Evolutionary conservation across 2,888 invertebrate genomes (phyloP), one percentile per base, ranked within the genome.

Genomic region (Anthophora plumipes): DNA sequence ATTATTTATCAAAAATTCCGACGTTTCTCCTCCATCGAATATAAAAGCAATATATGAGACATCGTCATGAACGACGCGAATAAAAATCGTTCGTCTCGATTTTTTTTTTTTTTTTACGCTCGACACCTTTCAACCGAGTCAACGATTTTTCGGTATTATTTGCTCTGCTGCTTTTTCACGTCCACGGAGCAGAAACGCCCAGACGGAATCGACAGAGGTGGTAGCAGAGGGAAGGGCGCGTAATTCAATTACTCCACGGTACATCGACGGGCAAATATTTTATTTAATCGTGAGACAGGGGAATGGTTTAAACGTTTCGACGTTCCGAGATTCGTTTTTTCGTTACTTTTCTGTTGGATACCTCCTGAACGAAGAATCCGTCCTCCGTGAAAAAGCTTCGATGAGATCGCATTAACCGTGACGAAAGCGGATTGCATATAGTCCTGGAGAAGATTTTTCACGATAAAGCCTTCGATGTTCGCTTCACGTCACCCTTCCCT

Each of bases 271-370:
- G 60, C 46, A 77, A 67, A 77, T 76, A 77, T 77, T 75, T 77
- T 67, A 77, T 91, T 90, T 90, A 89, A 90, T 90, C 89, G 88
- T 46, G 78, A 66, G 52, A 64, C 59, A 80, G 74, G 68, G 76
- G 17, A 67, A 76, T 37, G 50, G 41, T 48, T 64, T 39, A 43
- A 61, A 54, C 66, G 57, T 41, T 63, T 41, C 59, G 39, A 64
- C 55, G 46, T 67, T 25, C 52, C 59, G 60, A 39, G 31, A 63
- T 48, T 74, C 57, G 63, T 22, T 54, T 69, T 66, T 63, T 4
- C 73, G 68, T 63, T 68, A 22, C 50, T 37, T 39, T 48, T 20
- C 22, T 41, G 48, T 67, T 31, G 50, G 55, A 60, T 67, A 73
- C 31, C 31, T 54, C 48, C 48, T 60, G 61, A 46, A 43, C 61